Evolutionary conservation across 2,888 invertebrate genomes (phyloP), one percentile per base, ranked within the genome.

Genomic region (Hemithea aestivaria): DNA sequence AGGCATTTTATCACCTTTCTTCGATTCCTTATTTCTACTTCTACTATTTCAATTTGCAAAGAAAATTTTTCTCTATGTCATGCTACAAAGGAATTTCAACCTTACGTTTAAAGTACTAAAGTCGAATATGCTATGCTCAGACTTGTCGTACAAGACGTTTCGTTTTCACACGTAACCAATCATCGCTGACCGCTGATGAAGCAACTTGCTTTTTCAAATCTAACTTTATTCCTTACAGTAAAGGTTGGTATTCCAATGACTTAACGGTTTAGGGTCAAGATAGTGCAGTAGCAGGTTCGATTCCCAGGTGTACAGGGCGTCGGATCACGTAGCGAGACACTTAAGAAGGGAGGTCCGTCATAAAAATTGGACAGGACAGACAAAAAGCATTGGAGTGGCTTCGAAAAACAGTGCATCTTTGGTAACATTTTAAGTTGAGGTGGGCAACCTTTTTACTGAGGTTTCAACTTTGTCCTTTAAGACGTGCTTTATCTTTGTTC

Each of bases 301-400:
- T 84, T 88, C 88, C 87, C 87, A 87, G 87, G 87, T 85, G 87
- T 73, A 68, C 70, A 63, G 71, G 73, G 78, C 70, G 82, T 74
- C 61, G 73, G 62, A 67, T 66, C 83, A 81, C 83, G 85, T 85
- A 79, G 79, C 69, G 52, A 66, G 64, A 78, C 82, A 85, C 83
- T 85, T 84, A 85, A 79, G 80, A 78, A 84, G 85, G 85, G 84
- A 82, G 76, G 72, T 81, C 62, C 72, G 84, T 84, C 84, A 87
- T 87, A 85, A 85, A 84, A 85, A 82, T 83, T 75, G 82, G 81
- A 75, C 73, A 66, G 71, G 16, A 16, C 16, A 5, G 65, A 78
- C 72, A 71, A 64, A 69, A 42, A 67, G 59, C 48, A 52, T 47
- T 58, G 50, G 70, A 72, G 68, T 55, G 45, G 58, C 24, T 16